Evolutionary conservation across 2,113 vertebrate species (phyloP).

Genomic region (Desmodus rotundus): DNA sequence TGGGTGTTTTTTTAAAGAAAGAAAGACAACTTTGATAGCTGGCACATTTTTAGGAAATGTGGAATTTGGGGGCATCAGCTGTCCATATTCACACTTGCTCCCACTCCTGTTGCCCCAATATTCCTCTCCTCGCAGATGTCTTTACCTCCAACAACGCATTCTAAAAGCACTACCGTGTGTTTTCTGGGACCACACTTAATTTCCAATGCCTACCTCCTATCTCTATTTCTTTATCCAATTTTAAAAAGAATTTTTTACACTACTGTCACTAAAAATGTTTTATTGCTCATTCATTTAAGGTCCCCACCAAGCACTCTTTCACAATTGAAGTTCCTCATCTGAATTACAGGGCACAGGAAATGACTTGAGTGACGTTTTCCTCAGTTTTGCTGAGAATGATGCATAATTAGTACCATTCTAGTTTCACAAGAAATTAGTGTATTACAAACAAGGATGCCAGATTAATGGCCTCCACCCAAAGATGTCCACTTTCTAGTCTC

Average conservation of each 20-base stretch:
- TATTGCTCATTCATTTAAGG: background rate
- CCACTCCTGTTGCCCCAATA: background rate
- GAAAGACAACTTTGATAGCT: slow-evolving; percentile 21
- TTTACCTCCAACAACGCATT: background rate
- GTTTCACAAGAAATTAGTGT: background rate
- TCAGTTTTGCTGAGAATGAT: background rate
- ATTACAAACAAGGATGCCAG: background rate
- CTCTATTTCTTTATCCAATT: background rate
- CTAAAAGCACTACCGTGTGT: background rate
- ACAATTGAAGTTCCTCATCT: background rate
- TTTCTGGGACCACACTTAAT: background rate
- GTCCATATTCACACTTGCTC: background rate
- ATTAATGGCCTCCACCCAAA: background rate
- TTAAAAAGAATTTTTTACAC: background rate
- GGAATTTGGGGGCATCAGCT: background rate
- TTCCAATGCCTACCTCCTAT: background rate
- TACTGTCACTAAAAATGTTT: background rate
- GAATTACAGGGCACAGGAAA: background rate
- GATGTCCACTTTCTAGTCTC: background rate
- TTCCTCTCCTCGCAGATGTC: background rate
- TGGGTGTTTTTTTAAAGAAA: slow-evolving; percentile 12
- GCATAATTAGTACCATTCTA: background rate
- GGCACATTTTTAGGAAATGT: slow-evolving; percentile 13
- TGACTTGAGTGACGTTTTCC: background rate
- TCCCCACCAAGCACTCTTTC: background rate